Evolutionary conservation across 2,888 invertebrate species (phyloP).

Genomic region (Catocala fraxini): DNA sequence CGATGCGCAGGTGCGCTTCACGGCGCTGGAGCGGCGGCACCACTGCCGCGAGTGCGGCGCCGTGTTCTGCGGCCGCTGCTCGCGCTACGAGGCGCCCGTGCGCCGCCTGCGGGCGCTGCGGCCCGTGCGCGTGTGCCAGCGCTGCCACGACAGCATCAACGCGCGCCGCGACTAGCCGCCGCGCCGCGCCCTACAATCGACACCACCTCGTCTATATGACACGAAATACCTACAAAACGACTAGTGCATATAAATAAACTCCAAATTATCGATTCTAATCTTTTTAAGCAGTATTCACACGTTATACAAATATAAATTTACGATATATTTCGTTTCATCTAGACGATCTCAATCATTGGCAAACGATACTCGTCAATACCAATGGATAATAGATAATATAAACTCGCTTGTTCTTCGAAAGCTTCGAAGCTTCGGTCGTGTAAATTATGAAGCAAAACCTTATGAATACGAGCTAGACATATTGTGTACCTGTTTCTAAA

Average conservation of each 20-base stretch:
- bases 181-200: too few relatives aligned
- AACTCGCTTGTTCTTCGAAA: background rate
- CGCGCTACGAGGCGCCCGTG: constrained; percentile 98
- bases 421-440: background rate
- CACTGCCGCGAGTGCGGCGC: constrained; percentile 99
- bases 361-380: too few relatives aligned
- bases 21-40: constrained; percentile 97
- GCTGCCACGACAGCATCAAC: constrained; percentile 90
- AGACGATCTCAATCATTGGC: too few relatives aligned
- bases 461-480: background rate
- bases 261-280: too few relatives aligned
- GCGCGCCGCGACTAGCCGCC: constrained; percentile 30
- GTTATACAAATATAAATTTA: too few relatives aligned
- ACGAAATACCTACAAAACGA: too few relatives aligned
- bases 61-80: constrained; percentile 99
- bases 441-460: background rate
- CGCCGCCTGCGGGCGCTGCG: constrained; percentile 96
- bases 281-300: too few relatives aligned
- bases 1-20: constrained; percentile 91
- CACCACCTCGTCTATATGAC: too few relatives aligned
- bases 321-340: too few relatives aligned
- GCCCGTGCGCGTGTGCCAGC: constrained; percentile 98
- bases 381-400: too few relatives aligned
- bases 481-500: background rate
- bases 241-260: too few relatives aligned